Conservation (phyloP, 2,888 invertebrate species). For the Eucera pruinosa region DNA sequence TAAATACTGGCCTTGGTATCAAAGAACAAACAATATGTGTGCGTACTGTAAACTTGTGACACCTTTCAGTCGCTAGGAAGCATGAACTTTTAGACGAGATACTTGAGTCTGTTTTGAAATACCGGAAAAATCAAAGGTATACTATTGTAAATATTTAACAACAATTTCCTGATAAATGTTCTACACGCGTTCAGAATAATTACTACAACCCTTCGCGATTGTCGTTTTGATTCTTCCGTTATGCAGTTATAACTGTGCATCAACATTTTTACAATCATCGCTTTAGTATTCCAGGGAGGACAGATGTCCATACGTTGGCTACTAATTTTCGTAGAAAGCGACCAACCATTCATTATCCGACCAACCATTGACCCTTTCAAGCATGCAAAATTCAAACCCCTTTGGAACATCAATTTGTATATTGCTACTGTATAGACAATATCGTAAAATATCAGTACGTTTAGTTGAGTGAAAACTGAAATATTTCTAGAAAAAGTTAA, state of each 20-base stretch:
- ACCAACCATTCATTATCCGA: not conserved
- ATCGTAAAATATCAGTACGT: no score
- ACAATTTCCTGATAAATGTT: not conserved
- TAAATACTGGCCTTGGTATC: conserved; percentile 13
- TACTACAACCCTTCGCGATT: not conserved
- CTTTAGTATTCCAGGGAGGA: not conserved
- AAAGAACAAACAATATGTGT: not conserved
- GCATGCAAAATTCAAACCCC: no score
- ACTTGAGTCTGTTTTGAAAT: not conserved
- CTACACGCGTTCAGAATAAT: conserved; percentile 6
- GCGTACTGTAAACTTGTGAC: not conserved
- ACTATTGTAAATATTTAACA: not conserved
- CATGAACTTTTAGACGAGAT: not conserved
- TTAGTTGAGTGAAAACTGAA: no score
- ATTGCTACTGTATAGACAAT: no score
- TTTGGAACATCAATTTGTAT: no score
- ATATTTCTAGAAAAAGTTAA: no score
- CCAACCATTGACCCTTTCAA: not conserved
- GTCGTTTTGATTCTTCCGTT: not conserved
- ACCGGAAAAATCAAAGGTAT: not conserved
- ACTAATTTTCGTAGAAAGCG: conserved; percentile 18
- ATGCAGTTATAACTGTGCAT: conserved; percentile 14
- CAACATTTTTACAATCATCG: not conserved
- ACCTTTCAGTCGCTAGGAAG: not conserved
- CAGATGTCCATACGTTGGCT: not conserved